Conservation (phyloP, 2,113 vertebrate genomes). For the Oreochromis spilurus region DNA sequence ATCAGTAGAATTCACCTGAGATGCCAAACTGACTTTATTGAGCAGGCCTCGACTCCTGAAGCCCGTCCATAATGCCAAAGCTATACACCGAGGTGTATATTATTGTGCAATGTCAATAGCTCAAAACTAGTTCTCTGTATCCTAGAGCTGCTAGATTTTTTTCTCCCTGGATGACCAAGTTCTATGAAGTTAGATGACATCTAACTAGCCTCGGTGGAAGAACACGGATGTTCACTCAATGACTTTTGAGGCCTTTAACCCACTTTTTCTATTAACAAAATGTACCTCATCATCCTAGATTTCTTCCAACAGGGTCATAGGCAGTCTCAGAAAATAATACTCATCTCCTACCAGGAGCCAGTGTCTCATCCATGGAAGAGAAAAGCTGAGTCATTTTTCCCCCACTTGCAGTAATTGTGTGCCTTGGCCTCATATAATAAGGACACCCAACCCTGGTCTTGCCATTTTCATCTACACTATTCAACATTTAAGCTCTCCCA, state of each 20-base stretch:
- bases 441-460: background rate
- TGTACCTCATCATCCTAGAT: background rate
- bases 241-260: background rate
- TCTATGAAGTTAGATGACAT: background rate
- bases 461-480: background rate
- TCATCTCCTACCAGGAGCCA: background rate
- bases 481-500: background rate
- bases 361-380: background rate
- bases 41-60: accelerated
- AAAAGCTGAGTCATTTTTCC: background rate
- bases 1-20: background rate
- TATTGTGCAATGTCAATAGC: background rate
- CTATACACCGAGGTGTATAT: background rate
- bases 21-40: background rate
- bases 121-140: background rate
- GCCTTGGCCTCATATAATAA: background rate
- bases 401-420: background rate
- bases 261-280: background rate
- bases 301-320: background rate
- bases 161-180: background rate
- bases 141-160: background rate
- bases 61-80: background rate
- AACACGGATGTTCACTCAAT: background rate
- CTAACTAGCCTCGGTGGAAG: background rate
- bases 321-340: background rate